Base-by-base conservation (phyloP, 2,113 vertebrate species). In the Lepidiolamprologus cunningtoni region DNA sequence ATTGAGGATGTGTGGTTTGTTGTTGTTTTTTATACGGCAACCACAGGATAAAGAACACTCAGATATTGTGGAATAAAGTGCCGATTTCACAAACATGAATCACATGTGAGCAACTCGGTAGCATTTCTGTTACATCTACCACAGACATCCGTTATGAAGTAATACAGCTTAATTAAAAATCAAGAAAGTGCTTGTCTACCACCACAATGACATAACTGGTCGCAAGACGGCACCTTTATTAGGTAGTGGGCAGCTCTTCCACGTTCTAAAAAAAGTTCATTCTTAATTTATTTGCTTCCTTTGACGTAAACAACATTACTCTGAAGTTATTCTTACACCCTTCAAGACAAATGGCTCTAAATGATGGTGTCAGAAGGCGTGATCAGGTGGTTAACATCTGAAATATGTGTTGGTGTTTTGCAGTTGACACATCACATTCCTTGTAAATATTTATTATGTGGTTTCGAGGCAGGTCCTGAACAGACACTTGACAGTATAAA, bases 401-500 rank as follows among this genome's bases (percentile, higher is more conserved):
- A 88, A 89, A 91, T 87, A 92, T 89, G 83, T 83, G 17, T 47
- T 55, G 82, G n/a, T 47, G 82, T 68, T 63, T 85, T 85, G 66
- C 45, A 23, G 28, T 88, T 83, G 28, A 84, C 88, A 85, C 83
- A 66, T 86, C 81, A 87, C 93, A 95, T 94, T 95, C 94, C 90
- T 87, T 47, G 21, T 90, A 73, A 90, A 88, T 76, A 85, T 88
- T 91, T 80, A 88, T 91, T 61, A 55, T 88, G 89, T 61, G 91
- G 94, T 91, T 90, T 87, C 78, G 63, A 86, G 85, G 81, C 83
- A 81, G 78, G 54, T 47, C 89, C 52, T n/a, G 80, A 85, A 61
- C 57, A 78, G 81, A 83, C 57, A 83, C 57, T 76, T 55, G 78
- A 89, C 58, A 78, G 90, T 96, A 96, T 95, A 96, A 95, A 95